A percentile compares a stretch with the other conserved stretches of the same genome.
Conservation (phyloP, 30 jellyfish, hydroid and myxozoan species). For the Aurelia sp. region DNA sequence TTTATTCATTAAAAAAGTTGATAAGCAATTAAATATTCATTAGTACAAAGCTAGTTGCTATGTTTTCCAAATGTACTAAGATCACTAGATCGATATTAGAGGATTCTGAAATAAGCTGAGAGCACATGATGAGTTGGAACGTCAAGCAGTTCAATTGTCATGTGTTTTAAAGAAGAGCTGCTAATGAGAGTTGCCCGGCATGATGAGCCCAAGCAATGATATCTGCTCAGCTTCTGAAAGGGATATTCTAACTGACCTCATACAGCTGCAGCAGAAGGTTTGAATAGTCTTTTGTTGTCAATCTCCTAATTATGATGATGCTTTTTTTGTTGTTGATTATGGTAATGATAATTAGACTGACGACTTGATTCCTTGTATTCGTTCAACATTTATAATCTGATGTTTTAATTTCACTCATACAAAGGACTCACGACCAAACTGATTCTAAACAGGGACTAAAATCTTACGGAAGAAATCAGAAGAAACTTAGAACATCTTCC, state of each 20-base stretch:
- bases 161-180: neutral
- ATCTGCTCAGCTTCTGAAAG: slow-evolving; percentile 77
- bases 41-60: slow-evolving; percentile 37
- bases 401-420: too few relatives aligned
- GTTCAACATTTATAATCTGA: too few relatives aligned
- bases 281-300: slow-evolving; percentile 1
- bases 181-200: slow-evolving; percentile 20
- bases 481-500: too few relatives aligned
- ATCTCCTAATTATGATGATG: neutral
- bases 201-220: slow-evolving; percentile 53
- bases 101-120: neutral
- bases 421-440: too few relatives aligned
- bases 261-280: slow-evolving; percentile 90
- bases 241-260: slow-evolving; percentile 77
- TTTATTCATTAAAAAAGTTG: neutral
- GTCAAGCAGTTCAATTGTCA: neutral
- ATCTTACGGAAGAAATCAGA: too few relatives aligned
- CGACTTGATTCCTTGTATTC: too few relatives aligned
- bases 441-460: too few relatives aligned
- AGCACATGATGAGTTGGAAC: neutral
- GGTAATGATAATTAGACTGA: too few relatives aligned
- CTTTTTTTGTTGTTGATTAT: too few relatives aligned
- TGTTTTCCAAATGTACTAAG: slow-evolving; percentile 1
- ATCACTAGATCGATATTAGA: neutral
- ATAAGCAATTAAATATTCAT: slow-evolving; percentile 21